Percentiles rank a stretch among this genome's conserved stretches.
Evolutionary conservation across 2,888 invertebrate genomes (phyloP).

Genomic region (Argynnis bischoffii): DNA sequence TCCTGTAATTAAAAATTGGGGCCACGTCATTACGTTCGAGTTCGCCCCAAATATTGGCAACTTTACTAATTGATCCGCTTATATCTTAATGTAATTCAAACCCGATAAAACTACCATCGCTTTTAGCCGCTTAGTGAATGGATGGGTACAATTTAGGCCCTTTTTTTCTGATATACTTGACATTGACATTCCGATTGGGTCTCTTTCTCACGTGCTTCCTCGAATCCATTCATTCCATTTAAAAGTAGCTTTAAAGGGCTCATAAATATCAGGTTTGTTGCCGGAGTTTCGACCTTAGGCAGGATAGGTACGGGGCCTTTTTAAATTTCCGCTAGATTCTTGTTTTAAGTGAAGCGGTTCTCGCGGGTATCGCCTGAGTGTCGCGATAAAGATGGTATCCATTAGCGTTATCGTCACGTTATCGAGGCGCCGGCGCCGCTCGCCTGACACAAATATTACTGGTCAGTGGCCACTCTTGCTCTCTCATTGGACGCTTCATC

Average conservation of each 20-base stretch:
- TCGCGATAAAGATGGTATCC: slow-evolving; percentile 72
- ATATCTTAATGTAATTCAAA: slow-evolving; percentile 40
- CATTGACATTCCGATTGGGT: slow-evolving; percentile 69
- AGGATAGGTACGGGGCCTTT: slow-evolving; percentile 36
- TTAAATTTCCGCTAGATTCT: slow-evolving; percentile 32
- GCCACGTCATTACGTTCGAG: neutral
- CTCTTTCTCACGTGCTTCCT: slow-evolving; percentile 69
- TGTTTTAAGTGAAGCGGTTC: slow-evolving; percentile 48
- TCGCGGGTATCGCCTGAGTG: slow-evolving; percentile 54
- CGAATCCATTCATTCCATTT: slow-evolving; percentile 74
- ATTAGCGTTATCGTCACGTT: slow-evolving; percentile 76
- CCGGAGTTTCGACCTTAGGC: slow-evolving; percentile 53
- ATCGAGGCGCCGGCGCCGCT: slow-evolving; percentile 77
- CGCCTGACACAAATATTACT: slow-evolving; percentile 56
- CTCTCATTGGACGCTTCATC: slow-evolving; percentile 47
- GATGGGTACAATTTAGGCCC: slow-evolving; percentile 54
- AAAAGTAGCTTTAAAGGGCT: slow-evolving; percentile 45
- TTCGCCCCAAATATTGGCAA: slow-evolving; percentile 8
- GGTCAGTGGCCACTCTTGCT: slow-evolving; percentile 60
- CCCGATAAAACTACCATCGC: slow-evolving; percentile 36
- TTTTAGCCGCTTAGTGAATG: slow-evolving; percentile 51
- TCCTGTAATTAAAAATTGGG: slow-evolving; percentile 31
- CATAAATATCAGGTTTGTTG: slow-evolving; percentile 36
- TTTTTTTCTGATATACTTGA: slow-evolving; percentile 63
- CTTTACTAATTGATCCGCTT: slow-evolving; percentile 15